Conservation (phyloP, 2,888 invertebrate species). For the Dasysyrphus tricinctus region DNA sequence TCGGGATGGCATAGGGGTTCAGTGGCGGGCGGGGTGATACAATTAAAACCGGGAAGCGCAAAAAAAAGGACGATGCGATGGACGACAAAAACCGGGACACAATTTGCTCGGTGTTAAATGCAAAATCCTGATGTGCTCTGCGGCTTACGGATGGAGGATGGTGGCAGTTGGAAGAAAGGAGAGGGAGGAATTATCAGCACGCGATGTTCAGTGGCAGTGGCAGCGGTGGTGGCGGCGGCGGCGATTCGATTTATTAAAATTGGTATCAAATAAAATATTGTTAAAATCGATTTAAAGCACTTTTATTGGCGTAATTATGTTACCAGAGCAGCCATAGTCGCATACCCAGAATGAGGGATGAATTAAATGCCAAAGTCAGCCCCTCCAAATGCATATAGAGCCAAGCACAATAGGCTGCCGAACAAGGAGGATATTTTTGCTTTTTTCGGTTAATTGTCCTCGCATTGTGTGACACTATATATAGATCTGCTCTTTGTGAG, state of each 20-base stretch:
- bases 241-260: constrained; percentile 75
- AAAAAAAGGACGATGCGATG: constrained; percentile 45
- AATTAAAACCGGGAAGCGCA: constrained; percentile 58
- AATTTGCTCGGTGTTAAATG: constrained; percentile 74
- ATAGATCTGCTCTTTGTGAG: constrained; percentile 2
- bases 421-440: constrained; percentile 39
- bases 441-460: constrained; percentile 70
- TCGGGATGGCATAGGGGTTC: not conserved
- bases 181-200: constrained; percentile 22
- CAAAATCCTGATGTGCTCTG: constrained; percentile 69
- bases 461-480: constrained; percentile 54
- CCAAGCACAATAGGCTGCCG: not conserved
- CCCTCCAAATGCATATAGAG: not conserved
- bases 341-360: constrained; percentile 20
- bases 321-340: constrained; percentile 60
- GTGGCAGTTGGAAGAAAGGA: not conserved
- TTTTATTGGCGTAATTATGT: constrained; percentile 76
- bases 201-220: constrained; percentile 14
- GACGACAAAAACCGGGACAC: constrained; percentile 68
- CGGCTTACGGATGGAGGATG: constrained; percentile 28
- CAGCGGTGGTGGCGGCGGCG: not conserved
- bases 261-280: constrained; percentile 76
- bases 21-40: constrained; percentile 19
- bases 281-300: constrained; percentile 75
- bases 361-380: constrained; percentile 66